Percentiles rank a stretch among this genome's conserved stretches.
These are phyloP conservation scores for Chlorops oryzae DNA, from an alignment of 1,140 invertebrate genomes.

Conservation along the genomic window DNA sequence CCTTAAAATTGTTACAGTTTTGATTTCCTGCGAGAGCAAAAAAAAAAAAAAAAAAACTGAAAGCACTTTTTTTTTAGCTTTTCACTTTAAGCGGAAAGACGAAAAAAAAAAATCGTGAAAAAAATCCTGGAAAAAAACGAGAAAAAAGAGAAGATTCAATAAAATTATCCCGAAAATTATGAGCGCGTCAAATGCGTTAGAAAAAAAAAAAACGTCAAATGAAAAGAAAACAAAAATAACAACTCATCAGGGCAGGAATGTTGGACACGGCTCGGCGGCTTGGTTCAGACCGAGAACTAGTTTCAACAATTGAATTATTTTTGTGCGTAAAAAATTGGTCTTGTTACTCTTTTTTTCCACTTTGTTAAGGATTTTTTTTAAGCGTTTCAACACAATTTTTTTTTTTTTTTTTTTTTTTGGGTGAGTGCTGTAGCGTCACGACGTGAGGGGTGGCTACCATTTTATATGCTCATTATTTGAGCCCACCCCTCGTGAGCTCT, in stretches of 20 bases:
- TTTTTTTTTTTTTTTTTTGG: too few species aligned
- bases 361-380: conserved; percentile 1
- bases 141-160: conserved; percentile 9
- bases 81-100: too few species aligned
- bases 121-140: conserved; percentile 3
- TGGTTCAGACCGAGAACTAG: conserved; percentile 31
- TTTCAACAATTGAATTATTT: conserved; percentile 47
- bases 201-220: conserved; percentile 16
- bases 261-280: conserved; percentile 25
- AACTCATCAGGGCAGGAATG: conserved; percentile 22
- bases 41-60: neutral
- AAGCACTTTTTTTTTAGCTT: neutral
- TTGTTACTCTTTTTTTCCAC: conserved; percentile 11
- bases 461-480: conserved; percentile 11
- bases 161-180: conserved; percentile 39
- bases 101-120: too few species aligned
- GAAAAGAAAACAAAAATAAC: conserved; percentile 15
- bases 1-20: conserved; percentile 1
- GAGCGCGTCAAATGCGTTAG: conserved; percentile 26
- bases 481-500: conserved; percentile 9
- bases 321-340: conserved; percentile 25
- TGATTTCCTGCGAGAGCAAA: neutral
- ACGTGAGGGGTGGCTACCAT: conserved; percentile 13
- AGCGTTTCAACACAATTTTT: too few species aligned
- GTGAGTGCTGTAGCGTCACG: conserved; percentile 23